Percentiles rank a stretch among this genome's conserved stretches.
phyloP scores from a whole-genome alignment of 2,113 vertebrate genomes.

The Istiophorus platypterus region DNA sequence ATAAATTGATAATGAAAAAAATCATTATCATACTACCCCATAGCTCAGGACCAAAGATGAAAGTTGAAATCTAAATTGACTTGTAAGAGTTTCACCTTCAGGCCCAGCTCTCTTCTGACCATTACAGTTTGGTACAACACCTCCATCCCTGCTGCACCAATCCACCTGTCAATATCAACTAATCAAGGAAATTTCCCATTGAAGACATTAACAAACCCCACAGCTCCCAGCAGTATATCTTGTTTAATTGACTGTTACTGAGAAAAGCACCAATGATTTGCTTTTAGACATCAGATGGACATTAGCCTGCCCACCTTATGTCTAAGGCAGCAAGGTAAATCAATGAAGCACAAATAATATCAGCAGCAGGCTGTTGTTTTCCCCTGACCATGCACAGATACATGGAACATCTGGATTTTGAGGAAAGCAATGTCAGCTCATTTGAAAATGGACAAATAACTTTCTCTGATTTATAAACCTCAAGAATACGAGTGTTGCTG shows the following conservation, averaged over 20 bases:
- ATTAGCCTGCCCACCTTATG: conserved; percentile 26
- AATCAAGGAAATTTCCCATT: conserved; percentile 35
- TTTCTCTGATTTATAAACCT: background rate
- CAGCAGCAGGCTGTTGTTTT: conserved; percentile 2
- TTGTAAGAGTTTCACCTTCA: background rate
- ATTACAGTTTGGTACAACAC: background rate
- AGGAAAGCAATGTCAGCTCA: background rate
- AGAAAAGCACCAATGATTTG: conserved; percentile 58
- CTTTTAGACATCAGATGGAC: conserved; percentile 40
- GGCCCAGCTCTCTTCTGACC: background rate
- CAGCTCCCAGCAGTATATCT: conserved; percentile 24
- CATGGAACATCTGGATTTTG: conserved; percentile 24
- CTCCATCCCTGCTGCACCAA: background rate
- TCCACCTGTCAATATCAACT: conserved; percentile 20
- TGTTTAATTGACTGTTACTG: conserved; percentile 44
- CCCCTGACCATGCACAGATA: background rate
- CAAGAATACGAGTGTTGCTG: background rate
- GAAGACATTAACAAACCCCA: conserved; percentile 13
- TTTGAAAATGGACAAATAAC: background rate
- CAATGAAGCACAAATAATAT: conserved; percentile 25
- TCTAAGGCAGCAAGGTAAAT: conserved; percentile 32
- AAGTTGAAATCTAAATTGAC: background rate
- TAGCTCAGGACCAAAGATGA: background rate
- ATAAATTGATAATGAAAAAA: background rate
- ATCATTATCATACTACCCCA: background rate